Base-by-base conservation (phyloP, 2,888 invertebrate species). In the Hedya salicella region DNA sequence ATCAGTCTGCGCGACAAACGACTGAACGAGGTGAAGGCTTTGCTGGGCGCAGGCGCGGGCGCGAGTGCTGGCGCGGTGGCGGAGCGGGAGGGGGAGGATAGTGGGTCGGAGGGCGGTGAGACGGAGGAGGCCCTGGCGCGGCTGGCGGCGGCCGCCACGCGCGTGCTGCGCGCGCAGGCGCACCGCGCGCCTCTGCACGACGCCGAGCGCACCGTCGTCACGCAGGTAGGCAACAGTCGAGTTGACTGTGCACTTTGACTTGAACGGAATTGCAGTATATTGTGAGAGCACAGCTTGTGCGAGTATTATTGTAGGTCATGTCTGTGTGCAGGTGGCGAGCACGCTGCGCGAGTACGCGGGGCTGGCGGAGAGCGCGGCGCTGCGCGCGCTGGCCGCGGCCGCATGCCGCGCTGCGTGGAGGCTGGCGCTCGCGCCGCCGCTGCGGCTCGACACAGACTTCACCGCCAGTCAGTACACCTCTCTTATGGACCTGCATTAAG, bases 271-370 rank as follows among this genome's bases (percentile, higher is more conserved):
- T 3, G 25, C 25, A 25, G 25, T n/a, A n/a, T n/a, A n/a, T n/a
- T n/a, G n/a, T n/a, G n/a, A n/a, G n/a, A n/a, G n/a, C n/a, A n/a
- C n/a, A n/a, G n/a, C n/a, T n/a, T n/a, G n/a, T n/a, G n/a, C n/a
- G n/a, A n/a, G n/a, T n/a, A n/a, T n/a, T n/a, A n/a, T n/a, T n/a
- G n/a, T 25, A 25, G 6, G 8, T 36, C 9, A 9, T 36, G 11
- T 36, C 2, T 36, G 1, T 36, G 36, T 68, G 0, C 95, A 97
- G 93, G 95, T 99, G 71, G 95, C 97, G 86, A 95, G 96, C 72
- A 98, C 98, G 0, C 93, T 99, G 16, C 97, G 97, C 80, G 98
- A 98, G 91, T 99, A 98, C 89, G 97, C 98, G 36, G 96, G 97
- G 83, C 93, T 99, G 77, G 95, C 95, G 72, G 90, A 94, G 0